These are phyloP conservation scores for Agrotis ipsilon DNA, from an alignment of 2,888 invertebrate genomes.

Conservation along the genomic window DNA sequence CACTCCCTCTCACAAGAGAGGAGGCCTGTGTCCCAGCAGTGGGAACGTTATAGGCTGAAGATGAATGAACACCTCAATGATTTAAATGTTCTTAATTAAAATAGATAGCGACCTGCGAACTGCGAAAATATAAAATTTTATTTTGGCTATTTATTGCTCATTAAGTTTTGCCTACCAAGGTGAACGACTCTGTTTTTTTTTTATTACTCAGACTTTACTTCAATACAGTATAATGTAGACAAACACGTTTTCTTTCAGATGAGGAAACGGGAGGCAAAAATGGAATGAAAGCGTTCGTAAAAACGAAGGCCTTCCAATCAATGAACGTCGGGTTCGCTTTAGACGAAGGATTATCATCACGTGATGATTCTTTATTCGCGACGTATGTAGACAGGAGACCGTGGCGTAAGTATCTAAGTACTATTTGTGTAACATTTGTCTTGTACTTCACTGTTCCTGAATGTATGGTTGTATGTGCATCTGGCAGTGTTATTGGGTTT, in stretches of 20 bases:
- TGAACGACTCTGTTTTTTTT: neutral
- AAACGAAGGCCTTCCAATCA: constrained; percentile 92
- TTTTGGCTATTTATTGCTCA: neutral
- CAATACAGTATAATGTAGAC: no score
- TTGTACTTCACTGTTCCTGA: neutral
- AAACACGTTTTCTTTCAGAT: constrained; percentile 84
- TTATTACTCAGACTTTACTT: no score
- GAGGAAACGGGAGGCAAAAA: constrained; percentile 95
- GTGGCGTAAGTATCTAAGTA: constrained; percentile 94
- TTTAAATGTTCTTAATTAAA: neutral
- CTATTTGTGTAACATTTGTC: neutral
- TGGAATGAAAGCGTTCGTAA: constrained; percentile 94
- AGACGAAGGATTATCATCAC: constrained; percentile 95
- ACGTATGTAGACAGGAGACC: constrained; percentile 94
- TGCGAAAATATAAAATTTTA: neutral
- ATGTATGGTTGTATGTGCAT: no score
- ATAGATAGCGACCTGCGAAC: neutral
- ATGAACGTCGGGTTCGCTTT: constrained; percentile 96
- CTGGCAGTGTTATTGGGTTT: no score
- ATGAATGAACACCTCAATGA: constrained; percentile 15
- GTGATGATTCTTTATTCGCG: constrained; percentile 89
- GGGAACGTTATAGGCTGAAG: no score
- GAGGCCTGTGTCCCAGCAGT: no score
- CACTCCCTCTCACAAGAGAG: no score
- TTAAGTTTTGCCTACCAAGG: neutral